Evolutionary conservation across 2,797 vertebrate species (phyloP), one percentile per base, ranked within the genome.

Genomic region (Macroramphosus scolopax): DNA sequence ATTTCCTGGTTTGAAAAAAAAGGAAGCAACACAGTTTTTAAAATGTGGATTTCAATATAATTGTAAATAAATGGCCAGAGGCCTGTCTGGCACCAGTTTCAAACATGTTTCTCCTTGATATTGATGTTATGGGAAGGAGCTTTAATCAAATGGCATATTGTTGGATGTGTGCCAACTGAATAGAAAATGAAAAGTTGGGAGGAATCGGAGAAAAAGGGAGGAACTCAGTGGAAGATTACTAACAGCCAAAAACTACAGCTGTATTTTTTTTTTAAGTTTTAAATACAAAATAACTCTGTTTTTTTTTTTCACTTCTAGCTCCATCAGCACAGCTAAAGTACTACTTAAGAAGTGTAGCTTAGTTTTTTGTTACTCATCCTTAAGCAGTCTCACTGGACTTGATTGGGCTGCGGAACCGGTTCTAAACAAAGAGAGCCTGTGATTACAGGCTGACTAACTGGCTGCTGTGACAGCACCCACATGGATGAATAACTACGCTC

Each of bases 341-440:
- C 61, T 20, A 5, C 5, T 18, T 8, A 45, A 32, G 14, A 35
- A 16, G 18, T 26, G 1, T n/a, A 38, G 35, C 31, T 39, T 70
- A 47, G 59, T 49, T 64, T 72, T 55, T 63, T 26, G 42, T 80
- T 75, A 72, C 52, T 79, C 72, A 70, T 78, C 59, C 17, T 17
- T 5, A 6, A 32, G 40, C 17, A 33, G 43, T 73, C 72, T 79
- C 52, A 59, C 73, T 36, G 54, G 77, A 85, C 90, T 73, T 58
- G 89, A 86, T 70, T 49, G 76, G 70, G 85, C 84, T 81, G 90
- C 81, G 71, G 63, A 90, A 86, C 87, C 76, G 59, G 88, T 89
- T 86, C 56, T 70, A 36, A 32, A 83, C 78, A 87, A 84, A 84
- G 82, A 54, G 73, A 52, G 63, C 43, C 68, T 84, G 78, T 84